A percentile compares a stretch with the other conserved stretches of the same genome.
phyloP scores from a whole-genome alignment of 1,140 invertebrate genomes.

The Pogonomyrmex barbatus region DNA sequence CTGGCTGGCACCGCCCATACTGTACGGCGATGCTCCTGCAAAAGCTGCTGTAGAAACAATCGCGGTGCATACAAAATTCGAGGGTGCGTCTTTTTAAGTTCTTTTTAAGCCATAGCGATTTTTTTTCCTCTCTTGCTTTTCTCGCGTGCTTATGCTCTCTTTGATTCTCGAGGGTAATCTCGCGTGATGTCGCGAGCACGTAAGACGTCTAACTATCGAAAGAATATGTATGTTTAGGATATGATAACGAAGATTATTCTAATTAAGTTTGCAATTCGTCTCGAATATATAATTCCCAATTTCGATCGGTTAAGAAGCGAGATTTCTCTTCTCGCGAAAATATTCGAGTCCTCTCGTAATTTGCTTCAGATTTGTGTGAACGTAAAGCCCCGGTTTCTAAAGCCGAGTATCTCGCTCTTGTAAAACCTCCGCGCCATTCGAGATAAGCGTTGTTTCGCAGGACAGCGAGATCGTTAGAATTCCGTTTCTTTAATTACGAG shows the following conservation, averaged over 20 bases:
- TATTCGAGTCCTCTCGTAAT: constrained; percentile 25
- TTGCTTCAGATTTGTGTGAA: constrained; percentile 41
- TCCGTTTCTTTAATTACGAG: constrained; percentile 75
- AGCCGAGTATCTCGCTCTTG: constrained; percentile 19
- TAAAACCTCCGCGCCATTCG: constrained; percentile 48
- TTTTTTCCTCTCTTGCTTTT: constrained; percentile 30
- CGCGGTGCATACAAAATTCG: constrained; percentile 86
- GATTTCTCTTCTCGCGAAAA: neutral
- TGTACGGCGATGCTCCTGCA: constrained; percentile 95
- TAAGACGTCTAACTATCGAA: neutral
- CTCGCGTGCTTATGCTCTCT: constrained; percentile 51
- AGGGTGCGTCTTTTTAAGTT: constrained; percentile 80
- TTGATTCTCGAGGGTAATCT: neutral
- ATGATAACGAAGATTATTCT: neutral
- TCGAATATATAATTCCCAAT: neutral
- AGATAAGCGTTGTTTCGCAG: constrained; percentile 26
- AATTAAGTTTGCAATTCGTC: neutral
- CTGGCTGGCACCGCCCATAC: constrained; percentile 93
- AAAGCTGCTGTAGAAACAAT: constrained; percentile 87
- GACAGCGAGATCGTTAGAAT: constrained; percentile 62
- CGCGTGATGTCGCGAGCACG: neutral
- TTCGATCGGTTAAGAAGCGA: neutral
- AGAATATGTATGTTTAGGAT: neutral
- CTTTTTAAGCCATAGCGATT: constrained; percentile 66
- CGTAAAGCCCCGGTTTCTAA: neutral